Percentiles rank a stretch among this genome's conserved stretches.
Conservation (phyloP, 2,888 invertebrate species). For the Acanthosepion pharaonis region DNA sequence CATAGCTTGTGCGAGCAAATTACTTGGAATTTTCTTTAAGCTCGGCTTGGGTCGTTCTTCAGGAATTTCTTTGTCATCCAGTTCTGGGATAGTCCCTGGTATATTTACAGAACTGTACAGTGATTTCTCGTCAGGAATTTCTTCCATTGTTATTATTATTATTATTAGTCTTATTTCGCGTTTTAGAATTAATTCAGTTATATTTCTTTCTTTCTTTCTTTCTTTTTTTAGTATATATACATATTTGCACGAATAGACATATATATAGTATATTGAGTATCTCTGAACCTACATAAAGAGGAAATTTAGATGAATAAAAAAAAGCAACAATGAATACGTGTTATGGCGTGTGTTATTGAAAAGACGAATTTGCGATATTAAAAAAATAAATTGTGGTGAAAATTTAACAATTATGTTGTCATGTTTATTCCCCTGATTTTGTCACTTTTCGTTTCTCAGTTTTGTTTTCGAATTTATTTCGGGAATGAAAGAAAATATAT, state of each 20-base stretch:
- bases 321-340: neutral
- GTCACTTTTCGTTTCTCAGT: neutral
- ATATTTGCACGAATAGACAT: slow-evolving; percentile 5
- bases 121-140: slow-evolving; percentile 21
- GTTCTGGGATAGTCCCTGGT: slow-evolving; percentile 33
- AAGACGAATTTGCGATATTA: neutral
- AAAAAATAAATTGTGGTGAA: neutral
- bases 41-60: neutral
- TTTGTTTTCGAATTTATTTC: neutral
- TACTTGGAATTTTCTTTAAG: neutral
- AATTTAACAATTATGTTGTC: neutral
- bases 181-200: neutral
- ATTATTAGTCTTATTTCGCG: neutral
- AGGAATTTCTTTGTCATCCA: slow-evolving; percentile 43
- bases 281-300: too few species aligned
- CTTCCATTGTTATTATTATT: neutral
- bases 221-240: neutral
- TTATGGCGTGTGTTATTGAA: neutral
- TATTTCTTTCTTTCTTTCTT: neutral
- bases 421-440: neutral
- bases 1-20: neutral
- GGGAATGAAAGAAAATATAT: neutral
- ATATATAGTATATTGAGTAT: neutral
- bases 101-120: slow-evolving; percentile 36
- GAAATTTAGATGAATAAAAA: neutral